Evolutionary conservation across 2,113 vertebrate genomes (phyloP).

Genomic region (Actenoides hombroni): DNA sequence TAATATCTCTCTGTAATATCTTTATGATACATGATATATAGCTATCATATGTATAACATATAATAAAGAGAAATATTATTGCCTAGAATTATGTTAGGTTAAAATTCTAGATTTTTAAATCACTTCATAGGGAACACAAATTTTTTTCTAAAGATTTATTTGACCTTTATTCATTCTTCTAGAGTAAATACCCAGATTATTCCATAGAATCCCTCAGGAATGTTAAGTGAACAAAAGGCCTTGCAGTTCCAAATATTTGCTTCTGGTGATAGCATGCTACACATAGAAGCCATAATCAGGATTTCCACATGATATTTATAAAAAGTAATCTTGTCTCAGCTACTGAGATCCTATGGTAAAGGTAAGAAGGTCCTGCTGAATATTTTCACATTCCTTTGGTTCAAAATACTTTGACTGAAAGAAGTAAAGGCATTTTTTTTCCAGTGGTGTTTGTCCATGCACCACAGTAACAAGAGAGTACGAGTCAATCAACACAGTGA

Average conservation of each 20-base stretch:
- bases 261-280: not conserved
- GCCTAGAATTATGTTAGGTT: not conserved
- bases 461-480: not conserved
- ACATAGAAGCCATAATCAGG: not conserved
- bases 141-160: not conserved
- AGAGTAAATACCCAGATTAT: constrained; percentile 1
- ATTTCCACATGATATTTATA: constrained; percentile 9
- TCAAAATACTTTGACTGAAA: constrained; percentile 11
- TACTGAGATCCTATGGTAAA: not conserved
- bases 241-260: constrained; percentile 37
- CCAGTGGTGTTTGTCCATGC: not conserved
- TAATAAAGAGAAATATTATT: not conserved
- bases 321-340: not conserved
- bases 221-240: not conserved
- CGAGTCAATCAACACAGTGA: not conserved
- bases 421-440: not conserved
- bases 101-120: not conserved
- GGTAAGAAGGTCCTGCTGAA: not conserved
- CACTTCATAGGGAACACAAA: not conserved
- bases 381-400: not conserved
- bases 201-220: not conserved
- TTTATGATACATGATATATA: not conserved
- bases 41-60: not conserved
- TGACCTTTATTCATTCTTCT: constrained; percentile 20
- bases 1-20: not conserved